Percentiles rank a stretch among this genome's conserved stretches.
These are phyloP conservation scores for Danio rerio DNA, from an alignment of 2,113 vertebrate genomes.

Conservation along the genomic window GRCz12tu NC_133176.1:16679501-16680000, in stretches of 20 bases:
- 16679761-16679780: slow-evolving; percentile 30
- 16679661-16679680: slow-evolving; percentile 27
- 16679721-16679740: slow-evolving; percentile 45
- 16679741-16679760: slow-evolving; percentile 46
- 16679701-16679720: slow-evolving; percentile 22
- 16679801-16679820: slow-evolving; percentile 30
- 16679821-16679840: not conserved
- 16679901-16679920: slow-evolving; percentile 27
- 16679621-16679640: not conserved
- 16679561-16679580: not conserved
- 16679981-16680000: not conserved
- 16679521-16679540: not conserved
- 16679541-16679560: not conserved
- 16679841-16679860: no score
- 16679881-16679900: slow-evolving; percentile 29
- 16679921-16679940: slow-evolving; percentile 1
- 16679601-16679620: not conserved
- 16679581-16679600: not conserved
- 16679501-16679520: slow-evolving; percentile 1
- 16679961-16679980: slow-evolving; percentile 46
- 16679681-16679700: slow-evolving; percentile 36
- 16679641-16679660: slow-evolving; percentile 16
- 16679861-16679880: not conserved
- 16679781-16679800: slow-evolving; percentile 49
- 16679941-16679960: slow-evolving; percentile 32